phyloP scores from a whole-genome alignment of 2,797 vertebrate species.

The Phylloscopus collybita region DNA sequence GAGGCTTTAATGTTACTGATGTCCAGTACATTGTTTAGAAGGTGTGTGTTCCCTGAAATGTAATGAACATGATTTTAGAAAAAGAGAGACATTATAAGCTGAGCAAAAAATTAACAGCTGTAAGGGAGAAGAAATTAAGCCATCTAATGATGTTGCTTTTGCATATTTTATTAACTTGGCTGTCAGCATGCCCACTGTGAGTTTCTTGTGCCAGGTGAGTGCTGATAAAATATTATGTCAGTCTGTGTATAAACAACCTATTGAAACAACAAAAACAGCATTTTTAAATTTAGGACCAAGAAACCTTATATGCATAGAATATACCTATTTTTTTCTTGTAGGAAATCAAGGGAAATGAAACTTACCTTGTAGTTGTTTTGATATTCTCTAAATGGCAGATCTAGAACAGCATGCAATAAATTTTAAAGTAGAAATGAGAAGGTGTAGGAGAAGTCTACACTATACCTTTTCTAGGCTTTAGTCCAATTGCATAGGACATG shows the following conservation, averaged over 20 bases:
- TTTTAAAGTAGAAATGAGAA: background rate
- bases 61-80: background rate
- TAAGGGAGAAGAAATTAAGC: background rate
- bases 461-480: background rate
- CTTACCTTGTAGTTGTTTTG: background rate
- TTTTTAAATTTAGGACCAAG: background rate
- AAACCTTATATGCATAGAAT: background rate
- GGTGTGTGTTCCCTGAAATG: background rate
- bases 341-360: background rate
- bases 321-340: background rate
- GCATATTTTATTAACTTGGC: background rate
- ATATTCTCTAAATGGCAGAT: background rate
- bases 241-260: background rate
- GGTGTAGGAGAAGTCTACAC: background rate
- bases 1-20: background rate
- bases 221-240: background rate
- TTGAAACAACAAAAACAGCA: too few species aligned
- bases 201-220: background rate
- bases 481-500: background rate
- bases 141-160: background rate
- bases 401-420: background rate
- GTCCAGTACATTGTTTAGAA: background rate
- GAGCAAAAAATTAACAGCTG: background rate
- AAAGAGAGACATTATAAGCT: background rate
- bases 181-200: background rate